Conservation (phyloP, 2,888 invertebrate genomes). For the Lampropteryx suffumata region DNA sequence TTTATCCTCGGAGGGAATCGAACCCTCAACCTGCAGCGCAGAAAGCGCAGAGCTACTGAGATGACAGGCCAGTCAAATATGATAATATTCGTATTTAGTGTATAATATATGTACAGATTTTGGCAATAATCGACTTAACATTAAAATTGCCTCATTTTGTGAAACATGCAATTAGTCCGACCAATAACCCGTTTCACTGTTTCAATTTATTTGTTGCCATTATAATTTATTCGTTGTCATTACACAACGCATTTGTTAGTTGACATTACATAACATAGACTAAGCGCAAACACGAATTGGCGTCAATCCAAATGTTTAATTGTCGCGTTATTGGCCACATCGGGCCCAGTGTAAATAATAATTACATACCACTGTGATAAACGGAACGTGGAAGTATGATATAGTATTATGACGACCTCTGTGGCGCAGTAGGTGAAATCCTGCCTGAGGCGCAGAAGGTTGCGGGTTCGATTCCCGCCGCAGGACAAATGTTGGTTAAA, state of each 20-base stretch:
- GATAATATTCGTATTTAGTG: too few species aligned
- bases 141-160: not conserved
- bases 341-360: conserved; percentile 1
- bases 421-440: too few species aligned
- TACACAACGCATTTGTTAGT: not conserved
- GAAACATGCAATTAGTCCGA: not conserved
- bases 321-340: conserved; percentile 46
- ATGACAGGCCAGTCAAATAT: too few species aligned
- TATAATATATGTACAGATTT: too few species aligned
- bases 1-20: too few species aligned
- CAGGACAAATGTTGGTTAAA: too few species aligned
- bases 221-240: not conserved
- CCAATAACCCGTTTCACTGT: not conserved
- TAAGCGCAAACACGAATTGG: conserved; percentile 37
- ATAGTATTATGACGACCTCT: too few species aligned
- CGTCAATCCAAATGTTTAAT: conserved; percentile 54
- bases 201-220: not conserved
- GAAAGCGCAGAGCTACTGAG: too few species aligned
- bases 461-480: too few species aligned
- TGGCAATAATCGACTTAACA: not conserved
- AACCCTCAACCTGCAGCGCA: too few species aligned
- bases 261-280: conserved; percentile 6
- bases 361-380: not conserved
- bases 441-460: too few species aligned
- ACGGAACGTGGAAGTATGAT: too few species aligned